Evolutionary conservation across 2,113 vertebrate genomes (phyloP), one percentile per base, ranked within the genome.

Genomic region (Ammodytes marinus): DNA sequence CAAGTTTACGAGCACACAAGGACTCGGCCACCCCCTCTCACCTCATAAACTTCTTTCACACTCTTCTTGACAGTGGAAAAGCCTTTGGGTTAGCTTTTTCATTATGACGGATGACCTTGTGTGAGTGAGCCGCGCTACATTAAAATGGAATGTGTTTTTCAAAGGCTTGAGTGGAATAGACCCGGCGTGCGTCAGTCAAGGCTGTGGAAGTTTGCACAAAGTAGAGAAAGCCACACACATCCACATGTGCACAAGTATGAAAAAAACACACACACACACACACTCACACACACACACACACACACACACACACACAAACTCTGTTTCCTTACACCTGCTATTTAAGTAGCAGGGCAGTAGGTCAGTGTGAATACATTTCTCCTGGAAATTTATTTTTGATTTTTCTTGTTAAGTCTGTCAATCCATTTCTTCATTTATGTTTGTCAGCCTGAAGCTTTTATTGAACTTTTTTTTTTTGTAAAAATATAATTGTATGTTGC

Each of bases 91-190:
- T 90, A 77, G 67, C 89, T 89, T 87, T 86, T 80, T 91, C 86
- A 90, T 93, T 85, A 91, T 88, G 88, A 92, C 84, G 86, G 88
- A 91, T 84, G 88, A 92, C 89, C 91, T 90, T 86, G 88, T 73
- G 27, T 27, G 27, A 27, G 27, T 27, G 83, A 87, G 82, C 37
- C 43, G 79, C 60, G 77, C 79, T 74, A 76, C 84, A 83, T 86
- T 89, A 87, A 89, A 89, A 84, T 77, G 84, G 84, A 92, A 91
- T 87, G 79, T 91, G 85, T 90, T 89, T 90, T 91, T 86, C 69
- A 82, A 86, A 89, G 27, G 80, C 91, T 83, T 59, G 53, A 79
- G 87, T 27, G 86, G 87, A 86, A 71, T 17, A 80, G 71, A 84
- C 72, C 13, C 82, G 63, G 40, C 7, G 37, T 70, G 71, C 4